Conservation (phyloP, 2,113 vertebrate genomes). For the Strix uralensis region DNA sequence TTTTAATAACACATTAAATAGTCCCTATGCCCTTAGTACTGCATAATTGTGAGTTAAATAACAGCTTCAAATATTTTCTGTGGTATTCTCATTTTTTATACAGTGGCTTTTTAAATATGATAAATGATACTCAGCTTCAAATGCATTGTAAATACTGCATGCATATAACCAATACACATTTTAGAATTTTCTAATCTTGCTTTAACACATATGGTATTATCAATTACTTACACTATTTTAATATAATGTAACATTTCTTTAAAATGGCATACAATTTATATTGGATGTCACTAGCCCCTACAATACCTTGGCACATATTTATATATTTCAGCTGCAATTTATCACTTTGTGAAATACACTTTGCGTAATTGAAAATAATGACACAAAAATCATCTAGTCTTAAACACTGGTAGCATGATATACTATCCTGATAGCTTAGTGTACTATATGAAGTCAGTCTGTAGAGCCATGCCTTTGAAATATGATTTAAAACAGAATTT, state of each 20-base stretch:
- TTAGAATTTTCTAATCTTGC: conserved; percentile 19
- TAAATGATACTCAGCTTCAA: neutral
- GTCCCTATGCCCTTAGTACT: neutral
- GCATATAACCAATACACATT: neutral
- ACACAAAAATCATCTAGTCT: conserved; percentile 42
- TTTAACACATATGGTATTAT: neutral
- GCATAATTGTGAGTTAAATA: neutral
- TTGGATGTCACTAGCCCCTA: neutral
- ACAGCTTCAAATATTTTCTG: neutral
- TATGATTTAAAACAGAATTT: conserved; percentile 88
- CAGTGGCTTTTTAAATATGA: neutral
- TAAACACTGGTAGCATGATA: conserved; percentile 10
- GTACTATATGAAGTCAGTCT: conserved; percentile 64
- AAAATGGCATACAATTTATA: conserved; percentile 30
- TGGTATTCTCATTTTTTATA: neutral
- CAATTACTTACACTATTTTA: conserved; percentile 17
- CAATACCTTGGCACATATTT: neutral
- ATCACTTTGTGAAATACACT: conserved; percentile 44
- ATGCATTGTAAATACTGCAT: neutral
- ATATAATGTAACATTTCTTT: conserved; percentile 9
- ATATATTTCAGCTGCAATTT: conserved; percentile 9
- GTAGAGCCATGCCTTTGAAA: conserved; percentile 79
- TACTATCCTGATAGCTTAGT: conserved; percentile 42
- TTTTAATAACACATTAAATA: neutral
- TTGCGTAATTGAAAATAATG: conserved; percentile 68